Conservation (phyloP, 2,113 vertebrate species). For the Crotalus viridis region DNA sequence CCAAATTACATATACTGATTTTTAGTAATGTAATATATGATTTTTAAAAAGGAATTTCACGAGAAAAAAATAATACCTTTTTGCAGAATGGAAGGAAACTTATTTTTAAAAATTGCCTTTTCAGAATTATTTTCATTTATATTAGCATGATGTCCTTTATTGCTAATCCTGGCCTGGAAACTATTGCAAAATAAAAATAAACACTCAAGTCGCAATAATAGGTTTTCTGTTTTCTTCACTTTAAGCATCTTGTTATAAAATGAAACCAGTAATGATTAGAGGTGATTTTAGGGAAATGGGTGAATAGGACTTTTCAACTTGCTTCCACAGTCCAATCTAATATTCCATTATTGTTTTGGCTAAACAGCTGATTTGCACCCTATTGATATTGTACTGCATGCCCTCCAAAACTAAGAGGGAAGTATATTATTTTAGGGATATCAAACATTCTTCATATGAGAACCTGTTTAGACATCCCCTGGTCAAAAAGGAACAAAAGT, state of each 20-base stretch:
- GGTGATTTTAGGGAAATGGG: background rate
- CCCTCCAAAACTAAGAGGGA: background rate
- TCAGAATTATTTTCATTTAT: slow-evolving; percentile 59
- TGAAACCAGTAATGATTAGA: slow-evolving; percentile 13
- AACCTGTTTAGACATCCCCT: background rate
- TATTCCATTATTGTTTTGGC: background rate
- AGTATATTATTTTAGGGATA: background rate
- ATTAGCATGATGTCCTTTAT: slow-evolving; percentile 68
- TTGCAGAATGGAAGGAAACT: slow-evolving; percentile 64
- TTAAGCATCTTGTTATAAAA: slow-evolving; percentile 49
- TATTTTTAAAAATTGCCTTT: slow-evolving; percentile 59
- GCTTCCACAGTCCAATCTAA: background rate
- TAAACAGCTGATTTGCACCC: background rate
- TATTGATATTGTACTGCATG: background rate
- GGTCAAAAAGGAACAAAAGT: background rate
- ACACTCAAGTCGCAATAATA: slow-evolving; percentile 62
- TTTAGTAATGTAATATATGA: slow-evolving; percentile 65
- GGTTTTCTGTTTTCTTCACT: slow-evolving; percentile 68
- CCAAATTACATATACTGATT: slow-evolving; percentile 66
- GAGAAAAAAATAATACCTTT: slow-evolving; percentile 48
- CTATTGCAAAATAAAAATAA: slow-evolving; percentile 68
- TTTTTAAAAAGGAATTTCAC: slow-evolving; percentile 62
- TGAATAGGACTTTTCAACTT: background rate
- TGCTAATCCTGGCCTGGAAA: slow-evolving; percentile 66
- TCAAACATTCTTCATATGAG: background rate